Percentiles rank a stretch among this genome's conserved stretches.
phyloP scores from a whole-genome alignment of 2,888 invertebrate species.

The Isotomurus palustris region DNA sequence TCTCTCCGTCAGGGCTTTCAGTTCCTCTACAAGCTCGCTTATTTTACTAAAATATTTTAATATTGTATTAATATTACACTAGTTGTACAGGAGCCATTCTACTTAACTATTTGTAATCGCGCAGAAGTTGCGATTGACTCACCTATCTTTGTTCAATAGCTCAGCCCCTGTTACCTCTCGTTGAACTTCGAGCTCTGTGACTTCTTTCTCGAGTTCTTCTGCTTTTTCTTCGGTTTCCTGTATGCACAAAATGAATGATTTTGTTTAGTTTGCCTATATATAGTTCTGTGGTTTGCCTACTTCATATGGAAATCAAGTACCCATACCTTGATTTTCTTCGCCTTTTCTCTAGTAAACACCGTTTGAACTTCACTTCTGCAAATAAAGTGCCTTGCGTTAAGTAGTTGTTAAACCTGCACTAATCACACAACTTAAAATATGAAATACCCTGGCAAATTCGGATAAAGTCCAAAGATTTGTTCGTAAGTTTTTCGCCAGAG shows the following conservation, averaged over 20 bases:
- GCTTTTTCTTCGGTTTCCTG: slow-evolving; percentile 33
- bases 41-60: slow-evolving; percentile 21
- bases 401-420: too few relatives aligned
- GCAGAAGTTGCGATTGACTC: not conserved
- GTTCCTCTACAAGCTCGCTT: slow-evolving; percentile 35
- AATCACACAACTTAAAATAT: not conserved
- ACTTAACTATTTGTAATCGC: not conserved
- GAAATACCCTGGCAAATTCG: slow-evolving; percentile 40
- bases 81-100: slow-evolving; percentile 2
- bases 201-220: slow-evolving; percentile 24
- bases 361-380: slow-evolving; percentile 44
- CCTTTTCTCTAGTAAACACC: slow-evolving; percentile 41
- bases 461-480: slow-evolving; percentile 43
- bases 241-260: not conserved
- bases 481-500: slow-evolving; percentile 38
- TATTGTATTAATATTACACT: slow-evolving; percentile 2
- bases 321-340: slow-evolving; percentile 33
- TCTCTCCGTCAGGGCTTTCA: slow-evolving; percentile 27
- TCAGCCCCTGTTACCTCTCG: slow-evolving; percentile 21
- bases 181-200: slow-evolving; percentile 17
- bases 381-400: not conserved
- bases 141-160: slow-evolving; percentile 21
- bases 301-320: not conserved
- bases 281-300: not conserved
- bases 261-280: not conserved